Percentiles rank a stretch among this genome's conserved stretches.
Evolutionary conservation across 1,140 invertebrate species (phyloP).

Genomic region (Globodera rostochiensis): DNA sequence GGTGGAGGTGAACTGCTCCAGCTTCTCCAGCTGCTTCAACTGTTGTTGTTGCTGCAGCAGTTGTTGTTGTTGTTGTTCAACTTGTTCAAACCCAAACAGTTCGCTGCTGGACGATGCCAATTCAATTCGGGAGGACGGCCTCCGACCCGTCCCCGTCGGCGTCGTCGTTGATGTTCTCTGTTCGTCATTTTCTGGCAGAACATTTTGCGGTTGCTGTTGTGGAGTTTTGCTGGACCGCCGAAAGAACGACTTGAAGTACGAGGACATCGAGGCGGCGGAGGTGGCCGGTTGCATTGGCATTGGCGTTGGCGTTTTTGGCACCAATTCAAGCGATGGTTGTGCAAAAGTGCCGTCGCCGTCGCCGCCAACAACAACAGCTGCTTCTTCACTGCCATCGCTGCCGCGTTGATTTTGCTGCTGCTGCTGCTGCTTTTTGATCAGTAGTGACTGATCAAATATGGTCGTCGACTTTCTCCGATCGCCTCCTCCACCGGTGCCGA

Average conservation of each 20-base stretch:
- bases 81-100: not conserved
- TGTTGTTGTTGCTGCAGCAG: no score
- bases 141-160: not conserved
- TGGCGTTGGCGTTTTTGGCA: not conserved
- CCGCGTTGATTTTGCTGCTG: no score
- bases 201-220: slow-evolving; percentile 13
- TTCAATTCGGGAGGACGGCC: not conserved
- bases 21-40: not conserved
- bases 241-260: slow-evolving; percentile 21
- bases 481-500: not conserved
- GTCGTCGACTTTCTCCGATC: not conserved
- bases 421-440: not conserved
- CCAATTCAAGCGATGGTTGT: not conserved
- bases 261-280: slow-evolving; percentile 10
- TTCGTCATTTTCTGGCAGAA: not conserved
- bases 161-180: not conserved
- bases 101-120: not conserved
- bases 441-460: not conserved
- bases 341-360: not conserved
- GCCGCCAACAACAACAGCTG: no score
- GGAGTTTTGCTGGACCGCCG: slow-evolving; percentile 12
- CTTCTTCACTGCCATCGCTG: no score
- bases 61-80: not conserved
- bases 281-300: slow-evolving; percentile 1
- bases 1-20: not conserved